Evolutionary conservation across 2,888 invertebrate genomes (phyloP), one percentile per base, ranked within the genome.

Genomic region (Mythimna impura): DNA sequence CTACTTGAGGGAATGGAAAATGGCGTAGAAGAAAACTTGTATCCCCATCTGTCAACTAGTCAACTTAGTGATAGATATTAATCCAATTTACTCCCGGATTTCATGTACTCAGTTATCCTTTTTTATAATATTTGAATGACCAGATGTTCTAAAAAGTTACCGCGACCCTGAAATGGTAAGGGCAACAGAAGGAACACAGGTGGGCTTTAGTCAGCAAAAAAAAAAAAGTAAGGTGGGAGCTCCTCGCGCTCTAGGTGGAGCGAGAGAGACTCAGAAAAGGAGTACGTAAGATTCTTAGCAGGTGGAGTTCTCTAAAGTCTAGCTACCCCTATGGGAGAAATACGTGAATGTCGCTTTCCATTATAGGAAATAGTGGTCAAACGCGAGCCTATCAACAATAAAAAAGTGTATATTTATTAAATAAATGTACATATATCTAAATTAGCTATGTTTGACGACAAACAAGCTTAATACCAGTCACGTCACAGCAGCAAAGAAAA

Each of bases 1-100:
- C 66, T 83, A 72, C 55, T 69, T 68, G 3, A 36, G 25, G 36
- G 50, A 70, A 71, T 71, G 66, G 52, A 47, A 60, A 71, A 68
- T 61, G 9, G 34, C 10, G 64, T 70, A 61, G 34, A 62, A 8
- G 34, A 61, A 30, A 66, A 76, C 22, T 25, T 67, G n/a, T 36
- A 20, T 54, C 5, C 1, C 17, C 20, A 22, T 67, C 1, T 1
- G 14, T 55, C 20, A 52, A 43, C 14, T 25, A 60, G n/a, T 58
- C 7, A 20, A 66, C 1, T 57, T 7, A 55, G 7, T 30, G 12
- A 6, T 3, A 20, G 12, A 6, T 3, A 20, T 17, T 9, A 30
- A 72, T 72, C 17, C 7, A 43, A 25, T 10, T 52, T 17, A 73
- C 10, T 30, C 1, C n/a, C 36, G 12, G 3, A n/a, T 12, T 67